These are phyloP conservation scores for Oryzaephilus surinamensis DNA, from an alignment of 1,140 invertebrate genomes.

Conservation along the genomic window DNA sequence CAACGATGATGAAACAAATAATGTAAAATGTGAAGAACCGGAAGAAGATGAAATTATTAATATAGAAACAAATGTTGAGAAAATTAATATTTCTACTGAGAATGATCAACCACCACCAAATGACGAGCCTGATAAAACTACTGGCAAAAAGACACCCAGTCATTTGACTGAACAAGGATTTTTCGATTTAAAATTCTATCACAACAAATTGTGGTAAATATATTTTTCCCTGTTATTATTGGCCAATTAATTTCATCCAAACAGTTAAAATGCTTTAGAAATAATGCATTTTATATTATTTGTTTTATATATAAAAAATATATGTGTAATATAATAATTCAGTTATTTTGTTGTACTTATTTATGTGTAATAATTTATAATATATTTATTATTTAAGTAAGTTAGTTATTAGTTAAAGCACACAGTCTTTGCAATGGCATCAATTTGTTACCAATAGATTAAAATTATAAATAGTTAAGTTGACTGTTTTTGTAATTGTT, in stretches of 20 bases:
- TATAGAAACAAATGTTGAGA: constrained; percentile 6
- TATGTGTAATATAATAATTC: not conserved
- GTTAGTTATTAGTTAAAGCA: too few relatives aligned
- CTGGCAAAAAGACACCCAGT: constrained; percentile 25
- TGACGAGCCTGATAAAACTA: constrained; percentile 10
- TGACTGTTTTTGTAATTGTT: too few relatives aligned
- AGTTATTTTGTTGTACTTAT: too few relatives aligned
- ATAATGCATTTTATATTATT: too few relatives aligned
- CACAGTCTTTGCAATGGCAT: too few relatives aligned
- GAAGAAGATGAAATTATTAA: constrained; percentile 10
- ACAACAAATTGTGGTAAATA: constrained; percentile 49
- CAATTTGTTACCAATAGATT: too few relatives aligned
- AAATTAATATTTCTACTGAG: constrained; percentile 1
- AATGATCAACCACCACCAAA: not conserved
- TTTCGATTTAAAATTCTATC: constrained; percentile 53
- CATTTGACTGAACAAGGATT: constrained; percentile 45
- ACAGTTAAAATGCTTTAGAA: too few relatives aligned
- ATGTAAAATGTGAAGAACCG: constrained; percentile 33
- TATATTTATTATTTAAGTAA: too few relatives aligned
- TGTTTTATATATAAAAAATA: too few relatives aligned
- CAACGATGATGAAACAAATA: constrained; percentile 28
- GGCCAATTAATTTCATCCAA: too few relatives aligned
- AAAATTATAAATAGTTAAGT: too few relatives aligned
- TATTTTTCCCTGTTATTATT: constrained; percentile 9
- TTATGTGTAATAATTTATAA: too few relatives aligned